Conservation (phyloP, 1,140 invertebrate species). For the Caenorhabditis remanei region DNA sequence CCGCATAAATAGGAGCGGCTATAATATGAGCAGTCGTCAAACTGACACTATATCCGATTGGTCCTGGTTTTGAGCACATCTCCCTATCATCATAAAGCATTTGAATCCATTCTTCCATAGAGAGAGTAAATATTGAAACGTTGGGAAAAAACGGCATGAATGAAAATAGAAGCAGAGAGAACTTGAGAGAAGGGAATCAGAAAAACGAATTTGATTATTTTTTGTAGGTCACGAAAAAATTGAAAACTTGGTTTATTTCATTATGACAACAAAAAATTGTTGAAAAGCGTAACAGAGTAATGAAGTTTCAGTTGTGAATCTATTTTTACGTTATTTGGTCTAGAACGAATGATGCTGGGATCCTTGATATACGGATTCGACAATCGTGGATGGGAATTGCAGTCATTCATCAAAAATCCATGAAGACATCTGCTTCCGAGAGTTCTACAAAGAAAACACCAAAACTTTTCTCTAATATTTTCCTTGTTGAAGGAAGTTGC, state of each 20-base stretch:
- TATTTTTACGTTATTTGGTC: no score
- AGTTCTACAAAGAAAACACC: background rate
- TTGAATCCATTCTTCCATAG: background rate
- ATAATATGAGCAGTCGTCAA: background rate
- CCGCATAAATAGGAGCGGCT: background rate
- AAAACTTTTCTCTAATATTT: background rate
- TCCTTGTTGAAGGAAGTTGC: background rate
- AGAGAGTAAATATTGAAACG: background rate
- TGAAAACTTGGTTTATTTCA: no score
- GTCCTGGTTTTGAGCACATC: background rate
- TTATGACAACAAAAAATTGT: no score
- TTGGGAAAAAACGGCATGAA: slow-evolving; percentile 7
- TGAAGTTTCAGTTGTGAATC: no score
- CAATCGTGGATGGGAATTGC: no score
- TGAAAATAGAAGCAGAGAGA: background rate
- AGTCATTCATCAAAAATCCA: background rate
- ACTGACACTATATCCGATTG: slow-evolving; percentile 10
- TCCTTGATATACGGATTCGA: no score
- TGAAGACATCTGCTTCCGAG: background rate
- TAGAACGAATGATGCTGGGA: no score
- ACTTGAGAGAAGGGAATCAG: background rate
- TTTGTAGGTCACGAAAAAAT: no score
- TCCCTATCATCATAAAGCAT: background rate
- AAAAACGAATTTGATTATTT: no score
- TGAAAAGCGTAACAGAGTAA: no score